These are phyloP conservation scores for Dinomys branickii DNA, from an alignment of 2,113 vertebrate species.

Conservation along the genomic window DNA sequence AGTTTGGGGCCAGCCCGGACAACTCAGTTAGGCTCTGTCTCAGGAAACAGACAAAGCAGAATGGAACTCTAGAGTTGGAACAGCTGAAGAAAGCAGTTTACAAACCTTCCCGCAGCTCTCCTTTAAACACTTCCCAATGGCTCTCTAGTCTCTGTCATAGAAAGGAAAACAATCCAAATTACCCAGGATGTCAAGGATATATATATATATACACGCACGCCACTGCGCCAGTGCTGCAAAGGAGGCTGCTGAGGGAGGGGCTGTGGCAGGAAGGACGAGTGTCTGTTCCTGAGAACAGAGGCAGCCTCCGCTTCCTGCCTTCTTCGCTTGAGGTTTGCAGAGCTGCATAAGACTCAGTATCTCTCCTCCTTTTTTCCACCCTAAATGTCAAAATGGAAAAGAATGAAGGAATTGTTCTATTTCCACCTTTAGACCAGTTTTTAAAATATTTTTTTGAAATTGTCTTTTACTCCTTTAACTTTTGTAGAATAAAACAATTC, in stretches of 20 bases:
- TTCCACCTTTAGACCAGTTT: neutral
- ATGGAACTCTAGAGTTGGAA: neutral
- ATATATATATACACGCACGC: neutral
- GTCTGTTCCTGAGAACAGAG: neutral
- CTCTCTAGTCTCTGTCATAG: neutral
- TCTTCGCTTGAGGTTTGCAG: neutral
- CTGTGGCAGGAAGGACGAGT: neutral
- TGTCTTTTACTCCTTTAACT: neutral
- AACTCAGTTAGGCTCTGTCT: neutral
- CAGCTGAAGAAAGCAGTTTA: neutral
- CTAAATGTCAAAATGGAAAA: neutral
- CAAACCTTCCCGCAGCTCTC: neutral
- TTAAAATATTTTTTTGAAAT: neutral
- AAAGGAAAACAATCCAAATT: neutral
- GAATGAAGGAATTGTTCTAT: neutral
- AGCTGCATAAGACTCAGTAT: rapidly evolving
- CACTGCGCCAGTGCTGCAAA: neutral
- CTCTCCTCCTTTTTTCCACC: neutral
- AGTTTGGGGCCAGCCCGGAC: neutral
- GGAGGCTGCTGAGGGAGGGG: neutral
- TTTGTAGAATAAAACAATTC: neutral
- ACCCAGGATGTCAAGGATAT: neutral
- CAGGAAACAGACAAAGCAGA: neutral
- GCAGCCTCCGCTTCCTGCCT: neutral
- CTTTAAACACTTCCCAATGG: neutral